Evolutionary conservation across 2,888 invertebrate genomes (phyloP).

Genomic region (Altica lythri): DNA sequence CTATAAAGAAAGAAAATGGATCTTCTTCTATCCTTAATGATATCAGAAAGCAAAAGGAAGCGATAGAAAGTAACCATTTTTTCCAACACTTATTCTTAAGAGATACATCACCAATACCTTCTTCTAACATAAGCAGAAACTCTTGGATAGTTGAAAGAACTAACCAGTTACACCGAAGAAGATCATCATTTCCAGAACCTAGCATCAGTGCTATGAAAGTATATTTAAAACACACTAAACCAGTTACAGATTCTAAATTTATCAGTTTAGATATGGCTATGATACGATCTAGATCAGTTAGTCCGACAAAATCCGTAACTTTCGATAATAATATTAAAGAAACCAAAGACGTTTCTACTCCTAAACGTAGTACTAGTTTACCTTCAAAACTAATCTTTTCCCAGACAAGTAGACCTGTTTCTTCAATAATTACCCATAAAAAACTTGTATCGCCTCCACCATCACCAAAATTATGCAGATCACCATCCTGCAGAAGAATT

Average conservation of each 20-base stretch:
- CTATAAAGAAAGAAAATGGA: slow-evolving; percentile 39
- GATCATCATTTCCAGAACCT: slow-evolving; percentile 57
- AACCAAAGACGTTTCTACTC: slow-evolving; percentile 17
- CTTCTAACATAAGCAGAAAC: slow-evolving; percentile 55
- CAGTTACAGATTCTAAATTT: slow-evolving; percentile 75
- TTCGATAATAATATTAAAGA: slow-evolving; percentile 52
- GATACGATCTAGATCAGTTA: slow-evolving; percentile 61
- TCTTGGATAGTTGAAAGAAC: slow-evolving; percentile 72
- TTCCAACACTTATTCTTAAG: slow-evolving; percentile 74
- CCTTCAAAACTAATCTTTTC: slow-evolving; percentile 57
- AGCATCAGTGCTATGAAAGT: slow-evolving; percentile 64
- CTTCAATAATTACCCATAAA: slow-evolving; percentile 42
- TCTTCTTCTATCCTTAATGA: slow-evolving; percentile 54
- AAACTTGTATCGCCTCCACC: slow-evolving; percentile 31
- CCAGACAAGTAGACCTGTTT: slow-evolving; percentile 44
- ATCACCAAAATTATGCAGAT: slow-evolving; percentile 43
- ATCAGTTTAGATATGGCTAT: slow-evolving; percentile 64
- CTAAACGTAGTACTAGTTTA: slow-evolving; percentile 59
- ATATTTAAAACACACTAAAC: slow-evolving; percentile 70
- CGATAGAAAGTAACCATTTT: slow-evolving; percentile 67
- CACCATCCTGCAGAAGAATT: slow-evolving; percentile 47
- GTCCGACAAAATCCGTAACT: slow-evolving; percentile 65
- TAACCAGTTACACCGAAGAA: slow-evolving; percentile 64
- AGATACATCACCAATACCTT: slow-evolving; percentile 56
- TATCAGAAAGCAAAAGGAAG: slow-evolving; percentile 63